These are phyloP conservation scores for Teleogryllus occipitalis DNA, from an alignment of 1,140 invertebrate species.

Conservation along the genomic window DNA sequence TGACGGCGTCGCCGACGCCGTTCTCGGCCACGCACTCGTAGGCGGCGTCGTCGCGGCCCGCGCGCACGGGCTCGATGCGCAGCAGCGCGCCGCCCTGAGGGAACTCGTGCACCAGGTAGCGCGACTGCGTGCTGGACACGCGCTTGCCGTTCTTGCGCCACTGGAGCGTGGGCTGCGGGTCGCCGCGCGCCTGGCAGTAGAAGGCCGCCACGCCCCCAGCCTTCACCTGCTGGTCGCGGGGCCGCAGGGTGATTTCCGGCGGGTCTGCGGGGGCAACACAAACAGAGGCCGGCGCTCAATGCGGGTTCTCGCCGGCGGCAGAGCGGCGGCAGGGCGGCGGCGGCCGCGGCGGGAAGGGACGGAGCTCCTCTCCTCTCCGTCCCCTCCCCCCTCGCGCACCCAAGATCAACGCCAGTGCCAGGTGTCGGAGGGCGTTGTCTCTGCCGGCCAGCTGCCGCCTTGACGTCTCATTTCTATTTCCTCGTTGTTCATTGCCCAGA, in stretches of 20 bases:
- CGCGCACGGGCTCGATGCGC: slow-evolving; percentile 83
- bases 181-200: slow-evolving; percentile 86
- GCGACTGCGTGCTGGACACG: slow-evolving; percentile 61
- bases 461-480: too few relatives aligned
- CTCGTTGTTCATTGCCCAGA: too few relatives aligned
- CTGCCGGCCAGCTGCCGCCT: too few relatives aligned
- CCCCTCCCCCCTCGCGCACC: too few relatives aligned
- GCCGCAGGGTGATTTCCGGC: slow-evolving; percentile 78
- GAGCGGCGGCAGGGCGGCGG: too few relatives aligned
- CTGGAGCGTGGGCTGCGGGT: slow-evolving; percentile 77
- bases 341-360: too few relatives aligned
- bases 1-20: slow-evolving; percentile 87
- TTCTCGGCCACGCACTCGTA: slow-evolving; percentile 97
- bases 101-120: slow-evolving; percentile 61
- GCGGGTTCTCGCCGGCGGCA: too few relatives aligned
- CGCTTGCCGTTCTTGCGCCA: slow-evolving; percentile 86
- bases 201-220: slow-evolving; percentile 88
- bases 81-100: slow-evolving; percentile 58
- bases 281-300: not conserved
- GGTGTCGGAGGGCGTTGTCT: too few relatives aligned
- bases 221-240: slow-evolving; percentile 77
- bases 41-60: slow-evolving; percentile 71
- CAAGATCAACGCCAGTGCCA: too few relatives aligned
- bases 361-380: too few relatives aligned
- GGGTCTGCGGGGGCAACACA: slow-evolving; percentile 63